These are phyloP conservation scores for Gopherus flavomarginatus DNA, from an alignment of 2,113 vertebrate genomes.

Conservation along the genomic window DNA sequence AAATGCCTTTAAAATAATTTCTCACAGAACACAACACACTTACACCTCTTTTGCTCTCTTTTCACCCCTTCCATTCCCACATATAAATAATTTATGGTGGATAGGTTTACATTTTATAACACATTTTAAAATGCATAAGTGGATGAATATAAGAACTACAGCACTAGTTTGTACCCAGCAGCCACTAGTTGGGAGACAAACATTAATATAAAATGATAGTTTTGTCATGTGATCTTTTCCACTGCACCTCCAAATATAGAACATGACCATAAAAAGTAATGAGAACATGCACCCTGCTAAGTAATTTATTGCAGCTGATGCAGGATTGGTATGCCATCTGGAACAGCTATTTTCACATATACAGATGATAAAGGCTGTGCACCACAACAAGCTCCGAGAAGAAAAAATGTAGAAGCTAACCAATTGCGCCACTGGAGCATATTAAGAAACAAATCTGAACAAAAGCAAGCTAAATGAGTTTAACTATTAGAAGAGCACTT, in stretches of 20 bases:
- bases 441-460: slow-evolving; percentile 34
- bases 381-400: slow-evolving; percentile 2
- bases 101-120: slow-evolving; percentile 5
- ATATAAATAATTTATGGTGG: slow-evolving; percentile 16
- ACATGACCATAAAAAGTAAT: slow-evolving; percentile 99
- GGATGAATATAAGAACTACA: slow-evolving; percentile 33
- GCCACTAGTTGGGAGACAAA: slow-evolving; percentile 69
- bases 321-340: slow-evolving; percentile 80
- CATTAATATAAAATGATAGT: slow-evolving; percentile 78
- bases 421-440: background rate
- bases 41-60: background rate
- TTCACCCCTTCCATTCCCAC: slow-evolving; percentile 1
- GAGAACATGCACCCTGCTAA: slow-evolving; percentile 81
- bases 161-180: slow-evolving; percentile 50
- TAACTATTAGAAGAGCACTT: slow-evolving; percentile 32
- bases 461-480: slow-evolving; percentile 16
- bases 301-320: slow-evolving; percentile 83
- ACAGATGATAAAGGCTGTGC: slow-evolving; percentile 54
- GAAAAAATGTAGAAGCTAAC: background rate
- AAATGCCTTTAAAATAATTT: slow-evolving; percentile 30
- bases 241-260: slow-evolving; percentile 95
- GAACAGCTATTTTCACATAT: slow-evolving; percentile 74
- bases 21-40: background rate
- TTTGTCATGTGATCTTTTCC: slow-evolving; percentile 79
- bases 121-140: background rate